These are phyloP conservation scores for Calephelis virginiensis DNA, from an alignment of 1,140 invertebrate species.

Conservation along the genomic window DNA sequence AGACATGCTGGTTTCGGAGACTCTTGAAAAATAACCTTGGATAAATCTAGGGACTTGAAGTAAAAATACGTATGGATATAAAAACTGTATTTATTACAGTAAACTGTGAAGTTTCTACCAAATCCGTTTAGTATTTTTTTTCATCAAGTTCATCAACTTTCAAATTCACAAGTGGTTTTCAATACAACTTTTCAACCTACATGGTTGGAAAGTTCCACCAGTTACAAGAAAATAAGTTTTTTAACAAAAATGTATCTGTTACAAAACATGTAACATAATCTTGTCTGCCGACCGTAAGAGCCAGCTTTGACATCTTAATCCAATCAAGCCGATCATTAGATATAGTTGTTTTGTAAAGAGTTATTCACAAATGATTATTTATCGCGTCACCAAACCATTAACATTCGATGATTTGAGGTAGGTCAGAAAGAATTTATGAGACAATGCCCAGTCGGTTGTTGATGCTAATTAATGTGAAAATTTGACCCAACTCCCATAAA, in stretches of 20 bases:
- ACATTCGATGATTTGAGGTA: conserved; percentile 53
- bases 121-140: too few relatives aligned
- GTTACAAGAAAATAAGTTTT: neutral
- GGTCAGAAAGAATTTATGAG: conserved; percentile 40
- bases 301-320: conserved; percentile 71
- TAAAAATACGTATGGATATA: too few relatives aligned
- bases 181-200: too few relatives aligned
- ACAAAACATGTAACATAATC: conserved; percentile 47
- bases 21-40: too few relatives aligned
- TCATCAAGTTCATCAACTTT: too few relatives aligned
- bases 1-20: too few relatives aligned
- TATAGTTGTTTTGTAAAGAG: conserved; percentile 44
- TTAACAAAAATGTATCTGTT: conserved; percentile 30
- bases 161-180: too few relatives aligned
- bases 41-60: too few relatives aligned
- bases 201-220: too few relatives aligned
- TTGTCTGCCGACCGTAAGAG: conserved; percentile 60
- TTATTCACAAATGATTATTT: conserved; percentile 47
- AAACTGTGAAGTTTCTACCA: too few relatives aligned
- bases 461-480: conserved; percentile 10
- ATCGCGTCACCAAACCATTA: conserved; percentile 44
- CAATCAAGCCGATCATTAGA: conserved; percentile 65
- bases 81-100: too few relatives aligned
- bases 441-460: conserved; percentile 1
- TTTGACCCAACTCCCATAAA: neutral